Percentiles rank a stretch among this genome's conserved stretches.
Evolutionary conservation across 2,797 vertebrate genomes (phyloP).

Genomic region (Hyperoplus lanceolatus): DNA sequence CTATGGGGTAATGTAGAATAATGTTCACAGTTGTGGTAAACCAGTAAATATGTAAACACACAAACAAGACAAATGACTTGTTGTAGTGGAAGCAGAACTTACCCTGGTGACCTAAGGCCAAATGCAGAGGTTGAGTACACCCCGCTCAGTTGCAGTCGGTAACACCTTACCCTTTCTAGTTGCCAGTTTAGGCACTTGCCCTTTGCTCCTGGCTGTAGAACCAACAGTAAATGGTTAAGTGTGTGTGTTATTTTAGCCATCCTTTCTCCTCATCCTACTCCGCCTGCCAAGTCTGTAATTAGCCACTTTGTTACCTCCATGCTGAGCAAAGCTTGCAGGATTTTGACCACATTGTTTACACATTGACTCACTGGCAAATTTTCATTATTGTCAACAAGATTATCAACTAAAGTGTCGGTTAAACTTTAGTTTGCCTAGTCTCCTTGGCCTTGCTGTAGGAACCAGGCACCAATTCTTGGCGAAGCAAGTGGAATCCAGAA

Average conservation of each 20-base stretch:
- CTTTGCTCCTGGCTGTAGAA: conserved; percentile 18
- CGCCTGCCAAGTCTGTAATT: conserved; percentile 36
- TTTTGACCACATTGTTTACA: conserved; percentile 6
- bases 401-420: not conserved
- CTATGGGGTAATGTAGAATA: not conserved
- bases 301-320: conserved; percentile 32
- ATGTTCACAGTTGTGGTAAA: not conserved
- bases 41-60: not conserved
- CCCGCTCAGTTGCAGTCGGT: conserved; percentile 7
- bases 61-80: not conserved
- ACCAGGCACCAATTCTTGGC: conserved; percentile 35
- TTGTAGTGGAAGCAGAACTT: not conserved
- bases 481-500: conserved; percentile 68
- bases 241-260: conserved; percentile 57
- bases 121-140: conserved; percentile 14
- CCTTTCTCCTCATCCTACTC: conserved; percentile 35
- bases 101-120: too few species aligned
- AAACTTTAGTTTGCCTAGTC: conserved; percentile 9
- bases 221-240: conserved; percentile 21
- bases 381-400: not conserved
- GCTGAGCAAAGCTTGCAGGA: conserved; percentile 5
- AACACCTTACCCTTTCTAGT: conserved; percentile 6
- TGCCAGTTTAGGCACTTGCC: conserved; percentile 35
- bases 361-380: conserved; percentile 2
- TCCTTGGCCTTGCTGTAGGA: conserved; percentile 25